Conservation (phyloP, 2,888 invertebrate species). For the Uropetala carovei region DNA sequence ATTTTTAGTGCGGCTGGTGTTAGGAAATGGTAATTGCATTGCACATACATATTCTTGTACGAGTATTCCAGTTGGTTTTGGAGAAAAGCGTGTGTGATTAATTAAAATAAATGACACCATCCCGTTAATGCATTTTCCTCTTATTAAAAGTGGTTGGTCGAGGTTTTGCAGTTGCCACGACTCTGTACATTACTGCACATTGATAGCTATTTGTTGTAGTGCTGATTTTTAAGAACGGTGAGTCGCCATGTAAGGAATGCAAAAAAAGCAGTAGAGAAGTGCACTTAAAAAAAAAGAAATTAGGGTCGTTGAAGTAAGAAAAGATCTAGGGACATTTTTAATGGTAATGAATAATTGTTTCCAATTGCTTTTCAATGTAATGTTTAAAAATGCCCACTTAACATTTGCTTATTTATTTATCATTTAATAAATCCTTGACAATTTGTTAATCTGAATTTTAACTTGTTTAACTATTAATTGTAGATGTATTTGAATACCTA, state of each 20-base stretch:
- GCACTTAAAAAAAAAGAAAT: conserved; percentile 50
- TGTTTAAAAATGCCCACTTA: conserved; percentile 27
- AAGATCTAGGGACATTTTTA: conserved; percentile 39
- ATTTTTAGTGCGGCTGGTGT: conserved; percentile 1
- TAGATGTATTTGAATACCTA: not conserved
- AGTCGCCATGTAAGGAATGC: not conserved
- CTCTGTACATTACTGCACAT: conserved; percentile 9
- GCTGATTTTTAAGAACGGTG: conserved; percentile 29
- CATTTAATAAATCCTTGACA: conserved; percentile 26
- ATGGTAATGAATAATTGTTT: conserved; percentile 25
- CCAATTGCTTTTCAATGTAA: conserved; percentile 16
- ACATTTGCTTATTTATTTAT: conserved; percentile 57
- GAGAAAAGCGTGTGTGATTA: not conserved
- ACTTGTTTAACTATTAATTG: conserved; percentile 48
- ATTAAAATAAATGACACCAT: conserved; percentile 7
- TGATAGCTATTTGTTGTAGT: conserved; percentile 40
- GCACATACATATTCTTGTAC: conserved; percentile 15
- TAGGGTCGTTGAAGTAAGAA: conserved; percentile 17
- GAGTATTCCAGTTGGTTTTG: not conserved
- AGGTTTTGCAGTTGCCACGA: conserved; percentile 1
- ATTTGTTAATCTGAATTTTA: conserved; percentile 25
- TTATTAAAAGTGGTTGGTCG: not conserved
- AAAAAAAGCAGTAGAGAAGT: conserved; percentile 46
- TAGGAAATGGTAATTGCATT: conserved; percentile 9
- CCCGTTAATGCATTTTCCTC: conserved; percentile 2